Percentiles rank a stretch among this genome's conserved stretches.
These are phyloP conservation scores for Meghimatium bilineatum DNA, from an alignment of 2,888 invertebrate species.

Conservation along the genomic window DNA sequence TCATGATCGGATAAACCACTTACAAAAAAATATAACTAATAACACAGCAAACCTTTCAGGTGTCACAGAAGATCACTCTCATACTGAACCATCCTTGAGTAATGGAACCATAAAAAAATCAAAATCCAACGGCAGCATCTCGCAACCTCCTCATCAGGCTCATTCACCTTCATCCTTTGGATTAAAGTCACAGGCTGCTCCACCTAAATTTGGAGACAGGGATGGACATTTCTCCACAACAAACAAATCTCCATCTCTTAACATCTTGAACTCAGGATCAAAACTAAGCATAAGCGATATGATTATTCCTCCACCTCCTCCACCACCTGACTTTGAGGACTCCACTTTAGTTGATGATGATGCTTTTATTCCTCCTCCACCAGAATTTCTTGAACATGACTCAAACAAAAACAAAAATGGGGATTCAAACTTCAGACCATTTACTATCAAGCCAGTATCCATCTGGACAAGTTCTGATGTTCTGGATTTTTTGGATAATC, in stretches of 20 bases:
- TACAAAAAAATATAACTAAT: conserved; percentile 51
- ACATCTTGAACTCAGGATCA: conserved; percentile 70
- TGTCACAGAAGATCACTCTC: conserved; percentile 60
- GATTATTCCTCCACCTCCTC: conserved; percentile 61
- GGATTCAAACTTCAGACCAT: conserved; percentile 57
- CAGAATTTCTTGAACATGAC: conserved; percentile 46
- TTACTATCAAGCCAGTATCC: conserved; percentile 63
- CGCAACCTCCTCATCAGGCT: neutral
- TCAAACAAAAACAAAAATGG: conserved; percentile 41
- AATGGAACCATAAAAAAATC: conserved; percentile 51
- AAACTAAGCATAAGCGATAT: conserved; percentile 64
- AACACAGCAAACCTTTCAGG: conserved; percentile 49
- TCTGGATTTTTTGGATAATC: conserved; percentile 80
- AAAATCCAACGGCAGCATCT: conserved; percentile 25
- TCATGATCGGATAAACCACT: conserved; percentile 57
- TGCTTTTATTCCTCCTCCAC: conserved; percentile 67
- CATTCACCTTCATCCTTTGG: neutral
- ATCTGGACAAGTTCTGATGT: conserved; percentile 80
- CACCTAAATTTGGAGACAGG: conserved; percentile 63
- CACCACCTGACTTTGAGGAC: conserved; percentile 65
- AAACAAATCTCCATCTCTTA: conserved; percentile 59
- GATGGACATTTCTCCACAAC: conserved; percentile 34
- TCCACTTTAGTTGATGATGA: conserved; percentile 34
- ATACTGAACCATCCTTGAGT: conserved; percentile 56
- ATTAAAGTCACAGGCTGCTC: neutral